These are phyloP conservation scores for Barnardius zonarius DNA, from an alignment of 2,113 vertebrate genomes.

Conservation along the genomic window DNA sequence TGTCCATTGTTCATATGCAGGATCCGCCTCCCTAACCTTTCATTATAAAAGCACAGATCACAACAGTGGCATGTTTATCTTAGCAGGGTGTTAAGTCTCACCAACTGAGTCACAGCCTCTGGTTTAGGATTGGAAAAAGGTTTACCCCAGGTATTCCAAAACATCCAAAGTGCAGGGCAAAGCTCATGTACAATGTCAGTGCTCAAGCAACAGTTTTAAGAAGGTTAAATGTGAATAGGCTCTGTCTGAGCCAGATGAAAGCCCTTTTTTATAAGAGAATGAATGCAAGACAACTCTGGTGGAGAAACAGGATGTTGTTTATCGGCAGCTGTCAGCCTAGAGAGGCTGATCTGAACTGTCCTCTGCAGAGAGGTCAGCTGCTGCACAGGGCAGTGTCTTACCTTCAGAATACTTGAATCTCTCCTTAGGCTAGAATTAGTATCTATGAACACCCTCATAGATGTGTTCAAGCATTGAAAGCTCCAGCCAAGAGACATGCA, in stretches of 20 bases:
- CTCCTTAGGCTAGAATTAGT: neutral
- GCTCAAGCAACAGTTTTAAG: neutral
- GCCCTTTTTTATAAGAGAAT: neutral
- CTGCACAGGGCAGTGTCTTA: neutral
- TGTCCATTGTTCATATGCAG: constrained; percentile 6
- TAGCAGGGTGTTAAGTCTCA: constrained; percentile 1
- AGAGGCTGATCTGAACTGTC: neutral
- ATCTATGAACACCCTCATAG: neutral
- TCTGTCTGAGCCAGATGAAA: neutral
- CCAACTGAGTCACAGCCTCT: neutral
- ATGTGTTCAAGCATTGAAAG: neutral
- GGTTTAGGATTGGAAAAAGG: neutral
- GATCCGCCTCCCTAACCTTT: neutral
- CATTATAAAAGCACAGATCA: constrained; percentile 5
- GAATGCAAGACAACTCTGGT: neutral
- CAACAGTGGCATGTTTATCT: constrained; percentile 28
- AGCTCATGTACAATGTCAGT: too few relatives aligned
- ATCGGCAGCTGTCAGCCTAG: neutral
- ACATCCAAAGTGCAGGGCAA: neutral
- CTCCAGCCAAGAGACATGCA: neutral
- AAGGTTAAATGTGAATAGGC: neutral
- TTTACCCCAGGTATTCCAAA: neutral
- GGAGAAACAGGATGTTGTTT: neutral
- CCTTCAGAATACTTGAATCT: neutral
- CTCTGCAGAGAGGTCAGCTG: neutral